Conservation (phyloP, 2,113 vertebrate genomes). For the Alethe castanea region DNA sequence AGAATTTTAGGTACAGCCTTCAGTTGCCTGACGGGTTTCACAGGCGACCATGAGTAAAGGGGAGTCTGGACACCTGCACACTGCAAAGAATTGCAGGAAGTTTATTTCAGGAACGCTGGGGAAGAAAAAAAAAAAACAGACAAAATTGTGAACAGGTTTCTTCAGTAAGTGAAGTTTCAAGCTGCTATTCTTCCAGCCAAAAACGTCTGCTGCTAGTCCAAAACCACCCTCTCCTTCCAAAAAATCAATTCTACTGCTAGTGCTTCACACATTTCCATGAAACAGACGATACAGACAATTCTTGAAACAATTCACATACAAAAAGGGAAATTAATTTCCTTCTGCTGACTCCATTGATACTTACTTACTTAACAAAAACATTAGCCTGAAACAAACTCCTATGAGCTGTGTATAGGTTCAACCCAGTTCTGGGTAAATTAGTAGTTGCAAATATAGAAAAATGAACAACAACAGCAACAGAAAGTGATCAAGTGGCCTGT, state of each 20-base stretch:
- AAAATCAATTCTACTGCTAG: not conserved
- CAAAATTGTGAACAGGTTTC: conserved; percentile 63
- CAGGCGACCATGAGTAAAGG: conserved; percentile 37
- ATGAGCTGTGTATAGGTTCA: not conserved
- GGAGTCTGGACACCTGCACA: conserved; percentile 61
- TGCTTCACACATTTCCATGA: not conserved
- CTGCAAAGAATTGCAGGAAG: conserved; percentile 65
- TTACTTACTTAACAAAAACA: not conserved
- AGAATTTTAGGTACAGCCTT: conserved; percentile 42
- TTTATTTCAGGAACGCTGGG: conserved; percentile 66
- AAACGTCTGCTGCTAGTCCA: not conserved
- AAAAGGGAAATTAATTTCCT: not conserved
- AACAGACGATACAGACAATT: conserved; percentile 11
- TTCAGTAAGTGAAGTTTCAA: conserved; percentile 48
- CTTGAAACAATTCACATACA: not conserved
- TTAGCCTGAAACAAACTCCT: not conserved
- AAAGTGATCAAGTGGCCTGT: not conserved
- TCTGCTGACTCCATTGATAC: not conserved
- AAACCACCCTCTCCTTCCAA: conserved; percentile 47
- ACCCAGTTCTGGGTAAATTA: not conserved
- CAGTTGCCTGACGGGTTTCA: conserved; percentile 19
- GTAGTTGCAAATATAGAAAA: not conserved
- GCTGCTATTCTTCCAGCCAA: conserved; percentile 22
- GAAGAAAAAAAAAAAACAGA: conserved; percentile 6
- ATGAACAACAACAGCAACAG: fast-evolving